Percentiles rank a stretch among this genome's conserved stretches.
Evolutionary conservation across 2,797 vertebrate genomes (phyloP).

Genomic region (Sternarchorhynchus goeldii): DNA sequence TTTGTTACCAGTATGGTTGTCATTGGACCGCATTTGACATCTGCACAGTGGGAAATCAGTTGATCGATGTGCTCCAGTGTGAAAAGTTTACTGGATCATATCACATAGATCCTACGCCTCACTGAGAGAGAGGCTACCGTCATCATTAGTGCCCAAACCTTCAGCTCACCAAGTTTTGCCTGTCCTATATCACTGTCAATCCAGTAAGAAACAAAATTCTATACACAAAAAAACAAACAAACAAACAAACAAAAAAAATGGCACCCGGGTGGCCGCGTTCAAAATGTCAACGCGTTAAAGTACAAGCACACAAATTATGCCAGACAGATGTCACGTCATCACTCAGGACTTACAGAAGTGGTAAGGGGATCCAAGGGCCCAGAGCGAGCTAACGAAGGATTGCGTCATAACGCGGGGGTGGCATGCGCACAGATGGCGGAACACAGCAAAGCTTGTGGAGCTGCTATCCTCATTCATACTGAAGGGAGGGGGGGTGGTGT

Average conservation of each 20-base stretch:
- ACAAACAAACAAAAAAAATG: no score
- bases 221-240: no score
- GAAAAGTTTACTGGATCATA: neutral
- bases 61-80: no score
- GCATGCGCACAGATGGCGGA: slow-evolving; percentile 57
- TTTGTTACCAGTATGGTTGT: neutral
- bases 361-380: neutral
- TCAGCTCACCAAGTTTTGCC: no score
- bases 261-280: no score
- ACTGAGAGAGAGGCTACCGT: no score
- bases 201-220: no score
- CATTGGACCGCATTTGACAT: neutral
- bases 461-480: slow-evolving; percentile 52
- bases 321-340: slow-evolving; percentile 3
- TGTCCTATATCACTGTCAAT: no score
- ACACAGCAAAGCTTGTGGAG: slow-evolving; percentile 57
- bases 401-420: slow-evolving; percentile 54
- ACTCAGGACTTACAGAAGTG: slow-evolving; percentile 1
- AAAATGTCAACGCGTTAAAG: neutral
- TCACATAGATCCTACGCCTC: neutral
- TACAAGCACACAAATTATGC: neutral
- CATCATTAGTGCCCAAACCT: no score
- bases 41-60: neutral
- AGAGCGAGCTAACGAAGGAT: slow-evolving; percentile 36
- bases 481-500: slow-evolving; percentile 19